Conservation (phyloP, 2,888 invertebrate genomes). For the Ectemnius lituratus region DNA sequence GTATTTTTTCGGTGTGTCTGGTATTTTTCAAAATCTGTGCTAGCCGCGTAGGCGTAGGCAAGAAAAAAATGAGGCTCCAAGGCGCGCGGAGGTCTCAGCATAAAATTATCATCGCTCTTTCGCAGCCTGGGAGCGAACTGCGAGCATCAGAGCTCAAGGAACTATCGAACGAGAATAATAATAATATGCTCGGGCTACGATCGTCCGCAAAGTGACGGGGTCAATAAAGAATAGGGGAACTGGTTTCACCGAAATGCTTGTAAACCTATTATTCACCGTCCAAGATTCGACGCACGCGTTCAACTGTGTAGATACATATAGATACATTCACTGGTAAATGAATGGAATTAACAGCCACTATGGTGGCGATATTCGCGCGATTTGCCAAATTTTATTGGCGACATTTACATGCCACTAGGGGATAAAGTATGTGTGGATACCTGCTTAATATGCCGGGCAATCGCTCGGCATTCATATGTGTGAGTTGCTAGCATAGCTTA, state of each 20-base stretch:
- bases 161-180: slow-evolving; percentile 26
- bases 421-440: slow-evolving; percentile 29
- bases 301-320: slow-evolving; percentile 9
- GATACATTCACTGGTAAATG: slow-evolving; percentile 12
- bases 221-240: slow-evolving; percentile 38
- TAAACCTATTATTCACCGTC: slow-evolving; percentile 48
- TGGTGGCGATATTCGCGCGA: slow-evolving; percentile 25
- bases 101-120: slow-evolving; percentile 49
- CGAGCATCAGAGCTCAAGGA: slow-evolving; percentile 7
- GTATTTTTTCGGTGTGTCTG: not conserved
- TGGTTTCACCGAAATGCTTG: slow-evolving; percentile 38
- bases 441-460: slow-evolving; percentile 1
- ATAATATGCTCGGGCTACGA: slow-evolving; percentile 29
- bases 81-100: slow-evolving; percentile 17
- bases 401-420: slow-evolving; percentile 27
- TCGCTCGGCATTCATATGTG: slow-evolving; percentile 9
- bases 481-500: slow-evolving; percentile 12
- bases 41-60: slow-evolving; percentile 31
- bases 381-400: slow-evolving; percentile 41
- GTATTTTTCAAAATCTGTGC: slow-evolving; percentile 7
- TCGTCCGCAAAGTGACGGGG: slow-evolving; percentile 21
- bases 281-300: too few relatives aligned
- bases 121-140: slow-evolving; percentile 17
- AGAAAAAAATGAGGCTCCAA: slow-evolving; percentile 30
- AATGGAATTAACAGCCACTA: slow-evolving; percentile 34